phyloP scores from a whole-genome alignment of 2,888 invertebrate species.

The Glaucopsyche alexis region DNA sequence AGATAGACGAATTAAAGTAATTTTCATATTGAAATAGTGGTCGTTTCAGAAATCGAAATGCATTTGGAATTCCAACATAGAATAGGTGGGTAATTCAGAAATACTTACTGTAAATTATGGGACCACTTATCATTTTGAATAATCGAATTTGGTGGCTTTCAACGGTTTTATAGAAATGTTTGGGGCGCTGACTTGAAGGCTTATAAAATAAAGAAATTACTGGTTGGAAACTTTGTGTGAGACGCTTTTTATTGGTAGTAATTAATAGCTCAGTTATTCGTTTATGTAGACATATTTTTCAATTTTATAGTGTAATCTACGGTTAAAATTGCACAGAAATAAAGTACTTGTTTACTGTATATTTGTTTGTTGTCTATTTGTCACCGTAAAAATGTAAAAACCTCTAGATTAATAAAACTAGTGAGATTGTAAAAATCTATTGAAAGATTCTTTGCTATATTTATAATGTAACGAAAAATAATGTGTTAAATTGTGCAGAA shows the following conservation, averaged over 20 bases:
- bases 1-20: not conserved
- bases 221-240: not conserved
- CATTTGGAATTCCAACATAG: conserved; percentile 1
- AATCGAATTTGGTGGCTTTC: conserved; percentile 3
- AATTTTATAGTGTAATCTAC: not conserved
- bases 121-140: conserved; percentile 19
- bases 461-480: no score
- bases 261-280: not conserved
- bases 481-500: no score
- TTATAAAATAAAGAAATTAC: conserved; percentile 8
- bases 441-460: no score
- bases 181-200: not conserved
- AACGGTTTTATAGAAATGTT: not conserved
- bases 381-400: no score
- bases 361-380: no score
- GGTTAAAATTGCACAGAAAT: not conserved
- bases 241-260: conserved; percentile 7
- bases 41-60: not conserved
- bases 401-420: no score
- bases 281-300: conserved; percentile 1
- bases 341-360: no score
- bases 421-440: no score
- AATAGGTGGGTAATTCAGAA: conserved; percentile 19
- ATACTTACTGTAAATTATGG: conserved; percentile 16
- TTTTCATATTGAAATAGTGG: not conserved